Conservation (phyloP, 2,797 vertebrate genomes). For the Xenopus petersii region DNA sequence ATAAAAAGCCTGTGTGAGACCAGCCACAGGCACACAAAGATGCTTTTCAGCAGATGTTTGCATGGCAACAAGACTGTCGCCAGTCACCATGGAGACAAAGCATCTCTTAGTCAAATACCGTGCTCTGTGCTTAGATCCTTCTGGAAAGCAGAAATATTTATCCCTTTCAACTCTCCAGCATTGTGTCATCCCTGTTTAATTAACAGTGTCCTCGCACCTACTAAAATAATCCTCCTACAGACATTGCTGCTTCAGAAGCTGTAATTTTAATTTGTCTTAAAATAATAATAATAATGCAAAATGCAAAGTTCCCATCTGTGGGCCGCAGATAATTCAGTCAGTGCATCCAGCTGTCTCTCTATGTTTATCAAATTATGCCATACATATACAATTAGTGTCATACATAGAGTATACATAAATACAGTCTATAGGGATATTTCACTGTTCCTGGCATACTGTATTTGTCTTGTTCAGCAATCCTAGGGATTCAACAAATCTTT, state of each 20-base stretch:
- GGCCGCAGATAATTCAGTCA: neutral
- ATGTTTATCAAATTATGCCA: too few relatives aligned
- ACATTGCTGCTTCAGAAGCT: neutral
- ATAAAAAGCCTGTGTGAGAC: conserved; percentile 4
- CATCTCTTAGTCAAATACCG: neutral
- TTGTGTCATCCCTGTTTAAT: neutral
- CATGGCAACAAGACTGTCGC: conserved; percentile 17
- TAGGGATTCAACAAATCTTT: too few relatives aligned
- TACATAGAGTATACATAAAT: too few relatives aligned
- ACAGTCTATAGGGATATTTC: too few relatives aligned
- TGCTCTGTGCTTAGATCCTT: conserved; percentile 8
- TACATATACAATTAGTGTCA: too few relatives aligned
- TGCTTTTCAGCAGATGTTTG: conserved; percentile 3
- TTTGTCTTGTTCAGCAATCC: too few relatives aligned
- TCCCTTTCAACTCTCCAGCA: neutral
- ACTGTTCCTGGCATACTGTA: too few relatives aligned
- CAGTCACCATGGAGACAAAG: conserved; percentile 35
- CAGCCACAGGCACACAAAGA: conserved; percentile 22
- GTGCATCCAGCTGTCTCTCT: neutral
- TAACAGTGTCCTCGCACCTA: conserved; percentile 3
- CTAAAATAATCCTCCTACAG: neutral
- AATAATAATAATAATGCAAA: neutral
- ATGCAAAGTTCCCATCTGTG: neutral
- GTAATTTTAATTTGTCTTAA: neutral
- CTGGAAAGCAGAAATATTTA: neutral